phyloP scores from a whole-genome alignment of 2,888 invertebrate species.

The Tholera decimalis region DNA sequence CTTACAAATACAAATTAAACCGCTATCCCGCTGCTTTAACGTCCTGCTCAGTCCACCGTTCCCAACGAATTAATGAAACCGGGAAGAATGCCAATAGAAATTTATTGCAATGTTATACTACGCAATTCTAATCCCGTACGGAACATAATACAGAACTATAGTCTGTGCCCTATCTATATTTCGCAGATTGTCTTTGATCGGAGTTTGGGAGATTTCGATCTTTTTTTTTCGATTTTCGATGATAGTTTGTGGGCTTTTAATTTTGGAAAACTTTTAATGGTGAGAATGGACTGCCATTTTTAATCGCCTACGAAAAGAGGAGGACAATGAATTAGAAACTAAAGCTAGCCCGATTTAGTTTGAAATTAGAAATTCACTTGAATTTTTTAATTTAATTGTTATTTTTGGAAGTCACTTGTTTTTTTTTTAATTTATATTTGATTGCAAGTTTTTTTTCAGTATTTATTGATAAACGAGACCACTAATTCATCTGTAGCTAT shows the following conservation, averaged over 20 bases:
- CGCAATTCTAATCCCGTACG: not conserved
- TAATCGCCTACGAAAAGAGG: too few relatives aligned
- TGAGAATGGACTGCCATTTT: too few relatives aligned
- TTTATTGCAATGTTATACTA: constrained; percentile 9
- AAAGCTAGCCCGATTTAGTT: too few relatives aligned
- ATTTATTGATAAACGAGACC: too few relatives aligned
- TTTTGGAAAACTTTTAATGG: not conserved
- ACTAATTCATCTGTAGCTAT: too few relatives aligned
- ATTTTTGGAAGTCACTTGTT: too few relatives aligned
- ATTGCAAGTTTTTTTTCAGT: too few relatives aligned
- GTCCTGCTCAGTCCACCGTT: not conserved
- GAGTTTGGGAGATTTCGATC: not conserved
- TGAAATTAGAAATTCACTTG: too few relatives aligned
- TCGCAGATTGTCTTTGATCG: not conserved
- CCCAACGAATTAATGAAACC: not conserved
- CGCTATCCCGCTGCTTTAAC: not conserved
- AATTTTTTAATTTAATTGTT: too few relatives aligned
- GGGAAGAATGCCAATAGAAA: constrained; percentile 20
- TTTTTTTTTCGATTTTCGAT: too few relatives aligned
- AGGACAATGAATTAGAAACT: too few relatives aligned
- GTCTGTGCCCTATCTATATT: not conserved
- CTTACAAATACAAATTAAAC: constrained; percentile 10
- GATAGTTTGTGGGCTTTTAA: not conserved
- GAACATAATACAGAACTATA: not conserved
- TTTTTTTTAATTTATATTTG: too few relatives aligned